Evolutionary conservation across 2,797 vertebrate genomes (phyloP).

Genomic region (Peromyscus attwateri): DNA sequence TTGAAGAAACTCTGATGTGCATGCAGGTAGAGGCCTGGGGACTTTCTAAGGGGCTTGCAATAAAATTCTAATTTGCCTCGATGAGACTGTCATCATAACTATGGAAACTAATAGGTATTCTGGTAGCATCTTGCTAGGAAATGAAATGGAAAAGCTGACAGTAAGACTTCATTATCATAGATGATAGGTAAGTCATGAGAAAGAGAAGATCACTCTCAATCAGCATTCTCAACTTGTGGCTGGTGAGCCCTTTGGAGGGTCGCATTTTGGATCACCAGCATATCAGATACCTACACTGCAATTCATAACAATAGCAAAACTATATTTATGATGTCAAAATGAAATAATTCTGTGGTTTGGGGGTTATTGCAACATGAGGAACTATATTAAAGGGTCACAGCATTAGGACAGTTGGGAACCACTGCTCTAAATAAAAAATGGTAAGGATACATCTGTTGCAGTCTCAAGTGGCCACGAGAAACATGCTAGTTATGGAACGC

Average conservation of each 20-base stretch:
- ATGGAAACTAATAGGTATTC: neutral
- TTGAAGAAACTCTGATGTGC: neutral
- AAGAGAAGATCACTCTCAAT: neutral
- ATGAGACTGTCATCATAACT: neutral
- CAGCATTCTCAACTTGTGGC: neutral
- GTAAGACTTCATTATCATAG: neutral
- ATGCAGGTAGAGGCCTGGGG: neutral
- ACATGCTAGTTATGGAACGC: neutral
- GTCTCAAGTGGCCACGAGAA: neutral
- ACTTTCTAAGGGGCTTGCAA: neutral
- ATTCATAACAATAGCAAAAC: too few relatives aligned
- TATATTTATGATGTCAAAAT: neutral
- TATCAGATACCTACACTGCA: too few relatives aligned
- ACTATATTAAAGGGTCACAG: neutral
- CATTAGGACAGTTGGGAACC: neutral
- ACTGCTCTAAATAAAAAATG: neutral
- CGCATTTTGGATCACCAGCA: neutral
- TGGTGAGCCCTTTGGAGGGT: neutral
- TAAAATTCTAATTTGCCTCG: neutral
- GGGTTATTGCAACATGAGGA: neutral
- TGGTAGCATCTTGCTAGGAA: neutral
- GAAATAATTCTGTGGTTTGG: too few relatives aligned
- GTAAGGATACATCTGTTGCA: neutral
- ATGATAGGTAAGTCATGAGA: neutral
- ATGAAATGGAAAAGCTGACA: neutral